Percentiles rank a stretch among this genome's conserved stretches.
Conservation (phyloP, 2,113 vertebrate species). For the Lucifuga dentata region DNA sequence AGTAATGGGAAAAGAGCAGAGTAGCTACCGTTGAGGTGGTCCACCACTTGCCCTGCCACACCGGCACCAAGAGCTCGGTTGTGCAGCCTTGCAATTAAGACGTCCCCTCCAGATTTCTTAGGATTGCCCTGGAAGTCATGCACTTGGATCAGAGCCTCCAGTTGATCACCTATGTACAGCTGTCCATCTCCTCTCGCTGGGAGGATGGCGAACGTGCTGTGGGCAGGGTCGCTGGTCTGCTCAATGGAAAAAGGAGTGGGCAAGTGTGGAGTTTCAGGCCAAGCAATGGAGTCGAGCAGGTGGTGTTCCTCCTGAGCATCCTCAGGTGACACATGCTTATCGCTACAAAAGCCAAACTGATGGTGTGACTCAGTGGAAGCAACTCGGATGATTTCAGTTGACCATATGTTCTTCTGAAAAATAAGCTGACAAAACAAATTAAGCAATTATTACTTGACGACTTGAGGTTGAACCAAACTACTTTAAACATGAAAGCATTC, state of each 20-base stretch:
- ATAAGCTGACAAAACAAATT: too few species aligned
- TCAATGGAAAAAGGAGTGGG: slow-evolving; percentile 68
- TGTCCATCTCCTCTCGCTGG: slow-evolving; percentile 40
- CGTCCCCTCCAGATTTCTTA: slow-evolving; percentile 90
- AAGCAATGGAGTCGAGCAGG: slow-evolving; percentile 82
- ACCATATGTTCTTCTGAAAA: too few species aligned
- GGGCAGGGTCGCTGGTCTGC: slow-evolving; percentile 85
- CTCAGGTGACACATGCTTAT: slow-evolving; percentile 72
- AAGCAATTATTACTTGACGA: too few species aligned
- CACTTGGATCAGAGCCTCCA: slow-evolving; percentile 86
- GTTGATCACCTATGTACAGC: slow-evolving; percentile 85
- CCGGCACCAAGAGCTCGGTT: slow-evolving; percentile 85
- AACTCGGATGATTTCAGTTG: too few species aligned
- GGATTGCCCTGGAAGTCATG: slow-evolving; percentile 86
- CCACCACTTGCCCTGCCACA: slow-evolving; percentile 86
- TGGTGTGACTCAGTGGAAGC: too few species aligned
- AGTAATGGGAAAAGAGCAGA: slow-evolving; percentile 87
- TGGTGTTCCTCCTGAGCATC: slow-evolving; percentile 84
- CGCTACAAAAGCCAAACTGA: slow-evolving; percentile 53
- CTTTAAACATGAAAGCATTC: background rate
- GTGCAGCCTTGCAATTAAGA: slow-evolving; percentile 87
- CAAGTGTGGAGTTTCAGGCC: slow-evolving; percentile 78
- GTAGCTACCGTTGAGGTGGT: slow-evolving; percentile 89
- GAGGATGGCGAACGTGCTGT: slow-evolving; percentile 87
- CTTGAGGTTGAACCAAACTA: too few species aligned